Base-by-base conservation (phyloP, 1,140 invertebrate species). In the Dinothrombium tinctorium region DNA sequence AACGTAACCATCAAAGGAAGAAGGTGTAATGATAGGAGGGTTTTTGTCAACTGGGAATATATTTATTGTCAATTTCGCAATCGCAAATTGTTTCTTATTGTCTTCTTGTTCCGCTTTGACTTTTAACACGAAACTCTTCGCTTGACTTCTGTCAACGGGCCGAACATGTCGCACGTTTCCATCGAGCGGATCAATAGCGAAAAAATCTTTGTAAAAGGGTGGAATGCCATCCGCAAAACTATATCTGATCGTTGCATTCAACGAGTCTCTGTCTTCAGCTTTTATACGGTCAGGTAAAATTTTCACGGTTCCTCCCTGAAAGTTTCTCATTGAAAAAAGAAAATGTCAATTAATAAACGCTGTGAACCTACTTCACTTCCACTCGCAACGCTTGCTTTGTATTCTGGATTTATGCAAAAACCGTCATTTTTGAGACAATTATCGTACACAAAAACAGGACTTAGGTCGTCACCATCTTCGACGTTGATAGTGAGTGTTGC, bases 271-370 rank as follows among this genome's bases (percentile, higher is more conserved):
- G 54, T 84, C 79, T 1, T 80, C 69, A 0, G 79, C 81, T 58
- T 80, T 74, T 39, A 87, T 82, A 50, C 78, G 75, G 52, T 84
- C 80, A 1, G 82, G 81, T n/a, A 68, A 63, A 19, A 86, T 72
- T 40, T 73, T 72, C 1, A 87, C 61, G 25, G 81, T 71, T 1
- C 80, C 79, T 19, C 77, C 71, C 47, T 45, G 14, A 31, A 29
- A n/a, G n/a, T n/a, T n/a, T n/a, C n/a, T 11, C 15, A 38, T 11
- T 8, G 37, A n/a, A 25, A 9, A n/a, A 12, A 24, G 23, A 38
- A 17, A 23, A 1, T 24, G n/a, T 23, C 15, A 14, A 19, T 32
- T 15, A 17, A 28, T 24, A 44, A 11, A 25, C 24, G 5, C 25
- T 33, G 11, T 25, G n/a, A 12, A 20, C 37, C 23, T 41, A 48